Percentiles rank a stretch among this genome's conserved stretches.
These are phyloP conservation scores for Geococcyx californianus DNA, from an alignment of 2,113 vertebrate species.

Conservation along the genomic window DNA sequence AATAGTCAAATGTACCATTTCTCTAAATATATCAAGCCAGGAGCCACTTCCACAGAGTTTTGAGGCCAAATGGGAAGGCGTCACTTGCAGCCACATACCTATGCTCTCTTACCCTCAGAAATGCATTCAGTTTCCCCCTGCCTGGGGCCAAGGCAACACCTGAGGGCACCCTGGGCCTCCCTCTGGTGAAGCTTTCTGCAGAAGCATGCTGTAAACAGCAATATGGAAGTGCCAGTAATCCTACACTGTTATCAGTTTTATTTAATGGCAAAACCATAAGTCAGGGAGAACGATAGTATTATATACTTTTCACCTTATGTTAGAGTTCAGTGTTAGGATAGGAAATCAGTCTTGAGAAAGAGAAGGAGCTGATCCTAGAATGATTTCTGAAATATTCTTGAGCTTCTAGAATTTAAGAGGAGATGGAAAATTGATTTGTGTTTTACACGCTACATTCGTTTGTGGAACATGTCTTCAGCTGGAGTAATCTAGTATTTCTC, in stretches of 20 bases:
- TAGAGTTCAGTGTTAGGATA: neutral
- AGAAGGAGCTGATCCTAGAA: neutral
- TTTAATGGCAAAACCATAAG: neutral
- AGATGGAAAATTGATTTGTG: constrained; percentile 23
- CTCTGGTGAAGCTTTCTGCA: neutral
- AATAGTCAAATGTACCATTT: neutral
- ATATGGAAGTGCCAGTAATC: neutral
- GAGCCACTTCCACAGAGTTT: neutral
- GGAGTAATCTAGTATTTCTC: neutral
- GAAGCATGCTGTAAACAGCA: neutral
- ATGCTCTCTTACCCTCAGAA: neutral
- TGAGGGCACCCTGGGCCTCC: neutral
- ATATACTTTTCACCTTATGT: neutral
- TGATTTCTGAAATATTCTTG: constrained; percentile 21
- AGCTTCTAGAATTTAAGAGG: constrained; percentile 26
- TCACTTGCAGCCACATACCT: neutral
- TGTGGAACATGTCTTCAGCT: neutral
- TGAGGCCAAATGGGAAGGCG: neutral
- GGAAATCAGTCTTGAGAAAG: neutral
- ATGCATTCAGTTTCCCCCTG: neutral
- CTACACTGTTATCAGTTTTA: neutral
- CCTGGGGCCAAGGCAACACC: neutral
- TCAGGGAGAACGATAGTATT: neutral
- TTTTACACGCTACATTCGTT: constrained; percentile 2
- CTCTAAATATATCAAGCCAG: neutral